Evolutionary conservation across 2,797 vertebrate species (phyloP).

Genomic region (Hypotaenidia okinawae): DNA sequence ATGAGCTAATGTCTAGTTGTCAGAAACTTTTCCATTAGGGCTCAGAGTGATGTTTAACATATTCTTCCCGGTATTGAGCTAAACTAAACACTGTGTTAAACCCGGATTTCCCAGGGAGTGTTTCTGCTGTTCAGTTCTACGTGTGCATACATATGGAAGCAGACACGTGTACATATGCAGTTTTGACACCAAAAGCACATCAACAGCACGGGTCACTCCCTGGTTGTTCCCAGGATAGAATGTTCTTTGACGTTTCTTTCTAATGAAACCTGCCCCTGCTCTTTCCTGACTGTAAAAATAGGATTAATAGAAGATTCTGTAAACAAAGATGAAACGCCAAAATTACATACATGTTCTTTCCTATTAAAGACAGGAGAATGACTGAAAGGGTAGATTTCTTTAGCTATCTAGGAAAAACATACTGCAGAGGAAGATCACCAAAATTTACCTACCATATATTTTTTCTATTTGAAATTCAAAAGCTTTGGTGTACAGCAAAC

Average conservation of each 20-base stretch:
- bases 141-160: not conserved
- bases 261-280: not conserved
- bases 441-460: not conserved
- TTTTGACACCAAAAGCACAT: slow-evolving; percentile 20
- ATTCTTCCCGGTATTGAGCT: slow-evolving; percentile 50
- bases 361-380: not conserved
- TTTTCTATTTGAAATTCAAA: slow-evolving; percentile 11
- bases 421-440: not conserved
- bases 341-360: not conserved
- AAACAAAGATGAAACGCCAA: not conserved
- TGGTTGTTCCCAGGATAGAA: not conserved
- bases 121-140: slow-evolving; percentile 24
- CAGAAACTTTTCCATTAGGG: slow-evolving; percentile 67
- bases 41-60: slow-evolving; percentile 66
- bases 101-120: slow-evolving; percentile 28
- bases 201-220: not conserved
- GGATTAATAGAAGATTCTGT: slow-evolving; percentile 8
- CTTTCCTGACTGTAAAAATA: not conserved
- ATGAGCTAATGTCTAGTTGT: slow-evolving; percentile 79
- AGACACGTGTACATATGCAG: not conserved
- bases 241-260: not conserved
- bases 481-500: slow-evolving; percentile 36
- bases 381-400: not conserved
- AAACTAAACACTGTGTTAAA: slow-evolving; percentile 54
- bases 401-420: not conserved